Base-by-base conservation (phyloP, 1,140 invertebrate genomes). In the Bradynema listronoti region DNA sequence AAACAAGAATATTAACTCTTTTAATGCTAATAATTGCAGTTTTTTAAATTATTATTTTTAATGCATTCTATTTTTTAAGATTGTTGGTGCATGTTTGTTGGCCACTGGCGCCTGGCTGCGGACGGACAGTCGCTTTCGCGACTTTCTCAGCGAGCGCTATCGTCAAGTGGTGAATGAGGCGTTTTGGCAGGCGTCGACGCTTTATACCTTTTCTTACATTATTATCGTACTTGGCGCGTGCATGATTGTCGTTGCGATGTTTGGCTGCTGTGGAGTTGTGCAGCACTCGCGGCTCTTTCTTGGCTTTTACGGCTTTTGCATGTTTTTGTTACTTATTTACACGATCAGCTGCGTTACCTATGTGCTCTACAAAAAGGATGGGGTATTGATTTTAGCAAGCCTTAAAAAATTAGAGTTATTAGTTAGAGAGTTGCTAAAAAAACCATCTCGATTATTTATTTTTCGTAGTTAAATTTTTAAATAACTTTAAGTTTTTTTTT, bases 131-230 rank as follows among this genome's bases (percentile, higher is more conserved):
- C 58, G 76, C 42, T 77, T 77, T 53, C 60, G 74, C 19, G 73
- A 78, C 29, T 77, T 77, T 51, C 49, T 77, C 6, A 78, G 75
- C 58, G 74, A 77, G 33, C 61, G 74, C 27, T 77, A 77, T 51
- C 66, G 75, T 1, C 75, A 77, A 55, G 75, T 63, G 14, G 74
- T 77, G 7, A 46, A 77, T 41, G 75, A 78, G 32, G 75, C 75
- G 1, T 77, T 77, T 52, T 77, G 74, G 74, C 65, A 78, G 46
- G 74, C 74, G 1, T 75, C 74, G 0, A 77, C 74, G 4, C 50
- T 77, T 9, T 74, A 70, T 49, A 54, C 66, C 9, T 77, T 77
- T 39, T 77, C 73, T 9, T 77, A 77, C 52, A 74, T 77, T 57
- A 49, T 77, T 2, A 76, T 77, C 22, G 55, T 76, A 5, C 55